A percentile compares a stretch with the other conserved stretches of the same genome.
phyloP scores from a whole-genome alignment of 37 sponge, comb jelly and placozoan species.

The Halichondria panicea region DNA sequence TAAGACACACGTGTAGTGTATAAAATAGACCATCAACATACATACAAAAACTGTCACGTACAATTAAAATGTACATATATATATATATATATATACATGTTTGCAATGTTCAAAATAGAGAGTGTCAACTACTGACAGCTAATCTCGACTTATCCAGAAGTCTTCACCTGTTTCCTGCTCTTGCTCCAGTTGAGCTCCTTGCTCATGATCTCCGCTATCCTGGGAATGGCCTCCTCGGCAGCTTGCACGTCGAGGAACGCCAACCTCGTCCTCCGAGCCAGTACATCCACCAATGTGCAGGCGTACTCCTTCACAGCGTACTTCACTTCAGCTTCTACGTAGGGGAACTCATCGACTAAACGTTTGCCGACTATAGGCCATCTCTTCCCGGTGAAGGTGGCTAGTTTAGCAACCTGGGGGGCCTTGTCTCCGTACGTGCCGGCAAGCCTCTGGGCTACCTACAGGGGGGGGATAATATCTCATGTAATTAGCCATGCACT shows the following conservation, averaged over 20 bases:
- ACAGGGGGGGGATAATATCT: background rate
- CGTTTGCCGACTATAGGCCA: constrained; percentile 91
- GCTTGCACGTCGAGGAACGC: constrained; percentile 98
- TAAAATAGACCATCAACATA: no score
- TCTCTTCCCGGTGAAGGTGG: constrained; percentile 83
- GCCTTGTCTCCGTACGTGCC: constrained; percentile 93
- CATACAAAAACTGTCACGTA: no score
- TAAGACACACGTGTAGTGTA: no score
- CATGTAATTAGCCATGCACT: no score
- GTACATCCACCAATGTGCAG: constrained; percentile 84
- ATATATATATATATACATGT: no score
- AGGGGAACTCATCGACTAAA: constrained; percentile 92
- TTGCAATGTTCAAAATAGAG: no score
- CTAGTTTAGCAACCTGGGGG: constrained; percentile 87
- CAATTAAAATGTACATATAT: no score
- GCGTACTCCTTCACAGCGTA: constrained; percentile 95
- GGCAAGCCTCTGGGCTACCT: constrained; percentile 93
- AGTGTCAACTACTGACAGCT: no score
- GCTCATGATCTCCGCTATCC: constrained; percentile 90
- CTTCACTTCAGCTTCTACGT: constrained; percentile 95
- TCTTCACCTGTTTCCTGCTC: constrained; percentile 58
- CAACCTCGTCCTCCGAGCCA: constrained; percentile 90
- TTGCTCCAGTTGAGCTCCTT: constrained; percentile 91
- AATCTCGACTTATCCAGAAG: background rate
- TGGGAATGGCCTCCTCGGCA: constrained; percentile 89